A percentile compares a stretch with the other conserved stretches of the same genome.
These are phyloP conservation scores for Spea hammondii DNA, from an alignment of 2,797 vertebrate genomes.

Conservation along the genomic window DNA sequence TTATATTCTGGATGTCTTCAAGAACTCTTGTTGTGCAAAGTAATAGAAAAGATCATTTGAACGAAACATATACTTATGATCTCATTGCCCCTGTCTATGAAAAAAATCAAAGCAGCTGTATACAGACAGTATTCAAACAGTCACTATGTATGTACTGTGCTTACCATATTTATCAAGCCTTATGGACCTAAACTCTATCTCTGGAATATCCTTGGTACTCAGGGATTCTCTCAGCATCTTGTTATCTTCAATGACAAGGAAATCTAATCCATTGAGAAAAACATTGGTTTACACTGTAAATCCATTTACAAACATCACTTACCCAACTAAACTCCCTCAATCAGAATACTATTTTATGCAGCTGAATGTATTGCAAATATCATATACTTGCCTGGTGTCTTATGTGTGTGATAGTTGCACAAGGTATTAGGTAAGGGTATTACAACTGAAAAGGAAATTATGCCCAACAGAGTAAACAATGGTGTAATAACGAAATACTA, in stretches of 20 bases:
- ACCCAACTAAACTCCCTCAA: neutral
- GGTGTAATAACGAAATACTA: too few species aligned
- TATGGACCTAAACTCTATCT: conserved; percentile 68
- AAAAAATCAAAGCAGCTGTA: too few species aligned
- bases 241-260: conserved; percentile 76
- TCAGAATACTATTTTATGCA: neutral
- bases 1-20: too few species aligned
- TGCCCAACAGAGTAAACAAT: too few species aligned
- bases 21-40: too few species aligned
- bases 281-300: neutral
- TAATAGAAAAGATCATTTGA: too few species aligned
- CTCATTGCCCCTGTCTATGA: too few species aligned
- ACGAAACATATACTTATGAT: too few species aligned
- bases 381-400: neutral
- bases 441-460: too few species aligned
- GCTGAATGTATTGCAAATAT: neutral
- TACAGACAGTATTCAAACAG: too few species aligned
- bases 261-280: conserved; percentile 60
- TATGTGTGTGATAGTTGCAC: neutral
- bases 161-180: conserved; percentile 73
- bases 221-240: conserved; percentile 65
- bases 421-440: too few species aligned
- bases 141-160: neutral
- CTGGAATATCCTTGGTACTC: conserved; percentile 68
- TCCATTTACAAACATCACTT: neutral